Evolutionary conservation across 2,888 invertebrate genomes (phyloP).

Genomic region (Galeopsomyia nigrocyanea): DNA sequence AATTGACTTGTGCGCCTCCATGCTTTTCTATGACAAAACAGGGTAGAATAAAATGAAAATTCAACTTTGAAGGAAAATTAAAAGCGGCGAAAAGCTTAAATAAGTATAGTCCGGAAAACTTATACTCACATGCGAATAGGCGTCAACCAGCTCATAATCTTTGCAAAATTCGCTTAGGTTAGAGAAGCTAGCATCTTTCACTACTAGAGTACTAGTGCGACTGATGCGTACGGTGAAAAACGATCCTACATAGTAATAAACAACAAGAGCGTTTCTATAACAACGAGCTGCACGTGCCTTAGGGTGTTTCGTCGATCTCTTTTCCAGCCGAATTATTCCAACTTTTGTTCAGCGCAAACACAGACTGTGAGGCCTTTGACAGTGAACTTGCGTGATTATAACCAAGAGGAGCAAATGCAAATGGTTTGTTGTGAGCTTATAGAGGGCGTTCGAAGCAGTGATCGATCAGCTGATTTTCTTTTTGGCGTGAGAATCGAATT

Average conservation of each 20-base stretch:
- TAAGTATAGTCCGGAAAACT: background rate
- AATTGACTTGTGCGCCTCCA: constrained; percentile 69
- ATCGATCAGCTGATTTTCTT: constrained; percentile 29
- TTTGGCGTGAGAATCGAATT: constrained; percentile 11
- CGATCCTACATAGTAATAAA: too few relatives aligned
- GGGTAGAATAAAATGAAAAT: background rate
- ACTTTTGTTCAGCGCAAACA: background rate
- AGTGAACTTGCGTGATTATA: background rate
- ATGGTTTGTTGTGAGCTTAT: too few relatives aligned
- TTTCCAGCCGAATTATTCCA: background rate
- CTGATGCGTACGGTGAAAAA: too few relatives aligned
- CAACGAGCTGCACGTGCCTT: constrained; percentile 21
- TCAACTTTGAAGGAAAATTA: background rate
- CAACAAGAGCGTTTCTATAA: constrained; percentile 32
- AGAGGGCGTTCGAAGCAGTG: too few relatives aligned
- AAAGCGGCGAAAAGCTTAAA: background rate
- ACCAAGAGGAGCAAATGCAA: too few relatives aligned
- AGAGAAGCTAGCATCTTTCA: constrained; percentile 13
- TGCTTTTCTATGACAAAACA: constrained; percentile 5
- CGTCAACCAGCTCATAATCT: constrained; percentile 27
- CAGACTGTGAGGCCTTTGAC: background rate
- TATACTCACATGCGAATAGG: constrained; percentile 27
- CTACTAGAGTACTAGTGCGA: background rate
- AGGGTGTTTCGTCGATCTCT: constrained; percentile 25
- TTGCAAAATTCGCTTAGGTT: constrained; percentile 24